Base-by-base conservation (phyloP, 2,888 invertebrate genomes). In the Temnothorax rugatulus region DNA sequence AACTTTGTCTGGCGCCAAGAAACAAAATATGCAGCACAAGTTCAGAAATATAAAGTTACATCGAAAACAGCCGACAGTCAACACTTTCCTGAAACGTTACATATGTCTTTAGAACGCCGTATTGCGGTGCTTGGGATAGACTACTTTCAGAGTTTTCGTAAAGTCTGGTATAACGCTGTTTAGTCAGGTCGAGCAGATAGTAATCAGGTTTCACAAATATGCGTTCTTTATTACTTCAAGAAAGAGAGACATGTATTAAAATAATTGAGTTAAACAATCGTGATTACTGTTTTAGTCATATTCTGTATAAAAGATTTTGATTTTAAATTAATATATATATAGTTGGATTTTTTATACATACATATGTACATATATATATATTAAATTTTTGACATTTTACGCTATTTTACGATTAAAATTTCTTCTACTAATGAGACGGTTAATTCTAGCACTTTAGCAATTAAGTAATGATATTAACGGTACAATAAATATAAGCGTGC, bases 1-100 rank as follows among this genome's bases (percentile, higher is more conserved):
- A 90, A 91, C 87, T 89, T 86, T 89, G 93, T 92, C 93, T 93
- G 94, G 94, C 94, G 94, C 94, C 94, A 92, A 90, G 76, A 89
- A 88, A 87, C 88, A 85, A 89, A 91, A 90, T 90, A 88, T 86
- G 85, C 87, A 90, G 91, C 89, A 84, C 86, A 89, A 86, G 90
- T 90, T 90, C 90, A 91, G 92, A 92, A 92, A 94, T 95, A 94
- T 95, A 93, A 91, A 90, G 94, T 94, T 95, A 94, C 95, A 93
- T 89, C 87, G 89, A 92, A 94, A 94, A 94, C 93, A 94, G 88
- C 88, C 91, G 91, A 89, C 90, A 93, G 92, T 94, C 94, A 93
- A 93, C 94, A 94, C 95, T 94, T 93, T 93, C 91, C 92, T 93
- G 93, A 94, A 93, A 91, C 85, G 92, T 90, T 91, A 86, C 93